Evolutionary conservation across 2,888 invertebrate species (phyloP), one percentile per base, ranked within the genome.

Genomic region (Catocala nupta): DNA sequence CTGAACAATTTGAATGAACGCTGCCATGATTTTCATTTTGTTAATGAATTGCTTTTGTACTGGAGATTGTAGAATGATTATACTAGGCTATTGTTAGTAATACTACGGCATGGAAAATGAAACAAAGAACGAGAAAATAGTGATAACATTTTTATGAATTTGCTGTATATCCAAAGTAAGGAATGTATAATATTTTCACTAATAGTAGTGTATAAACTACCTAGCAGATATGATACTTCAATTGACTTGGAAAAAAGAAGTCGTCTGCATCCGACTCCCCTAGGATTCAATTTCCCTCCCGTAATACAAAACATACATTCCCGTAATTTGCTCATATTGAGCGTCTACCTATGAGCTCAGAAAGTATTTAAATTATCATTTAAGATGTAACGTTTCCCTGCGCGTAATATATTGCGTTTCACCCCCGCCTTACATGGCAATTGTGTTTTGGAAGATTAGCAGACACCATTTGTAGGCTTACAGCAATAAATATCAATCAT

Each of bases 231-330:
- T 43, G 36, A 3, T 25, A 25, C 36, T 8, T 5, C 36, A 39
- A 9, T 61, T 55, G 50, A 8, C 36, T 43, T 55, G 10, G 16
- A 68, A 63, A 63, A 65, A 59, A 59, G 44, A 50, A 57, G 55
- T 43, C 52, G 49, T 60, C 56, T 57, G 73, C 71, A 71, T 67
- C 71, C 61, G 59, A 58, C 71, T 70, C 80, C 83, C 80, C 59
- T 65, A 78, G 77, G 80, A 81, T 77, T 78, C 73, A 75, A 81
- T 81, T 83, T 82, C 66, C 68, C 60, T 45, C 33, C 72, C 73
- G 67, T 73, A 79, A 81, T 73, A 81, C 80, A 79, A 81, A 85
- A 82, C 80, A 81, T 81, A 81, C 79, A 82, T 83, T 83, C 81
- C 63, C 80, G 77, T 84, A 86, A 87, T 87, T 85, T 81, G 78